Conservation (phyloP, 2,888 invertebrate genomes). For the Nomada flava region DNA sequence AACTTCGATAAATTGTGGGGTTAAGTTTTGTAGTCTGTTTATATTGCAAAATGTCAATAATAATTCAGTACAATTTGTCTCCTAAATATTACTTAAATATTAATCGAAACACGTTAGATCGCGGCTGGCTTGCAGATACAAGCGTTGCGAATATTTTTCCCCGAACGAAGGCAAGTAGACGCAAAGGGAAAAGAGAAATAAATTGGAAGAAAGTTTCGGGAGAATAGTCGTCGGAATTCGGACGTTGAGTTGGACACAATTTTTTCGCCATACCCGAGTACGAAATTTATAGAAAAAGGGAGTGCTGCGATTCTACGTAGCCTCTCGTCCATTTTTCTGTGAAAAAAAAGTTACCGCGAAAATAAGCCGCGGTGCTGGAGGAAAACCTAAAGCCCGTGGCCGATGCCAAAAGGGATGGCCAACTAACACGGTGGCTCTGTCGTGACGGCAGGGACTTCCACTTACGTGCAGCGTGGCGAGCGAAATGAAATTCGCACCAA, state of each 20-base stretch:
- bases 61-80: too few species aligned
- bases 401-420: constrained; percentile 45
- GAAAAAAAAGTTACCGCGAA: constrained; percentile 28
- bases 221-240: constrained; percentile 1
- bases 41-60: too few species aligned
- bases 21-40: too few species aligned
- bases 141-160: background rate
- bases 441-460: constrained; percentile 49
- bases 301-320: constrained; percentile 7
- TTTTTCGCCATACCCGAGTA: constrained; percentile 5
- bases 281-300: constrained; percentile 2
- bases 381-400: constrained; percentile 25
- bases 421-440: constrained; percentile 36
- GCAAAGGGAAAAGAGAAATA: background rate
- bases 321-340: constrained; percentile 1
- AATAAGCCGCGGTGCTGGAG: constrained; percentile 45
- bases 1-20: too few species aligned
- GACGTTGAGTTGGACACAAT: constrained; percentile 3
- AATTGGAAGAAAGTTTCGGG: background rate
- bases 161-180: background rate
- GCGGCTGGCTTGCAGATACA: background rate
- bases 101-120: background rate
- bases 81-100: background rate
- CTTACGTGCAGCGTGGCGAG: constrained; percentile 44
- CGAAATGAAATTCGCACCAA: constrained; percentile 62